Evolutionary conservation across 2,113 vertebrate genomes (phyloP).

Genomic region (Alaudala cheleensis): DNA sequence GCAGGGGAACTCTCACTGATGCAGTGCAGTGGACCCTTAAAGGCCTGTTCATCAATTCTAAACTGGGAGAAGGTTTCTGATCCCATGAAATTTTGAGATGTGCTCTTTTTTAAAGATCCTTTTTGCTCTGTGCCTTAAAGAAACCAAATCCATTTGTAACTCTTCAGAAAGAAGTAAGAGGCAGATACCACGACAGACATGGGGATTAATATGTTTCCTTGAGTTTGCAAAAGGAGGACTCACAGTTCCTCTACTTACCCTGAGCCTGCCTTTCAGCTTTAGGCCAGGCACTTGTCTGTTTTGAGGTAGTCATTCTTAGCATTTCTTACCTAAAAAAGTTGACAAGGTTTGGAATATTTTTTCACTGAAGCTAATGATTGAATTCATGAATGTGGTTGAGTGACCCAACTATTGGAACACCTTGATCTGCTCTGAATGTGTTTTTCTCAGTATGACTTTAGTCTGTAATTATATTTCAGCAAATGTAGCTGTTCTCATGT

Average conservation of each 20-base stretch:
- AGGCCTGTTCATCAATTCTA: not conserved
- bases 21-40: not conserved
- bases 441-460: not conserved
- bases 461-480: not conserved
- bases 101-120: not conserved
- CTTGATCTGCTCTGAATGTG: not conserved
- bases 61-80: not conserved
- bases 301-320: not conserved
- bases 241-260: not conserved
- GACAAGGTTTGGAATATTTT: not conserved
- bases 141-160: not conserved
- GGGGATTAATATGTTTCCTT: not conserved
- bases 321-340: not conserved
- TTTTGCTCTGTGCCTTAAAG: not conserved
- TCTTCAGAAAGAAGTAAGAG: not conserved
- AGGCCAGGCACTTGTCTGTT: not conserved
- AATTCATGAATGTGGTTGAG: not conserved
- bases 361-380: not conserved
- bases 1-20: not conserved
- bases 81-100: not conserved
- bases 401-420: not conserved
- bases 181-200: not conserved
- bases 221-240: too few relatives aligned
- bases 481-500: not conserved
- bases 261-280: not conserved